Conservation (phyloP, 2,797 vertebrate species). For the Botia kubotai region DNA sequence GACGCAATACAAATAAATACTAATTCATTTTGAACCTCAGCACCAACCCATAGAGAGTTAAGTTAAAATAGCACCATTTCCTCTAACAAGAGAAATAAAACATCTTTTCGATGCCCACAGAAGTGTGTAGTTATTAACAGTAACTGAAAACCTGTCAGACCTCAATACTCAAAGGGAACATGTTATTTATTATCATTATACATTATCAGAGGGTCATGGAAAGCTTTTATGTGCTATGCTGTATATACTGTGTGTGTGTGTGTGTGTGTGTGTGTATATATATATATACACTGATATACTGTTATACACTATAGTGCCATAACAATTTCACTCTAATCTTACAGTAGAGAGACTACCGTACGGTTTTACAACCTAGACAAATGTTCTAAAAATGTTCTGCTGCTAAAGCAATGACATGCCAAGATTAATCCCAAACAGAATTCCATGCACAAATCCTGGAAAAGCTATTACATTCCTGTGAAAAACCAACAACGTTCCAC, state of each 20-base stretch:
- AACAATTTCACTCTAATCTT: background rate
- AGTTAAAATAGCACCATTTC: background rate
- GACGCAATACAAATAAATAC: background rate
- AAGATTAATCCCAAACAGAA: background rate
- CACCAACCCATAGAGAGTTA: too few species aligned
- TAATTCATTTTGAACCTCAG: background rate
- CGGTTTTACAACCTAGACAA: background rate
- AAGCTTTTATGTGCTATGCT: background rate
- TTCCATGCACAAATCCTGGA: slow-evolving; percentile 21
- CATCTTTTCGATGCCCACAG: background rate
- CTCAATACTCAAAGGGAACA: background rate
- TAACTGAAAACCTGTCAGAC: background rate
- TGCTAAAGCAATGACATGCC: slow-evolving; percentile 9
- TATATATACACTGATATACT: background rate
- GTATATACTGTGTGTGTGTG: background rate
- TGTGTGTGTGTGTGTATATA: too few species aligned
- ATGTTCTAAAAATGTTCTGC: background rate
- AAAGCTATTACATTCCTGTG: slow-evolving; percentile 30
- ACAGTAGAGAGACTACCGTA: background rate
- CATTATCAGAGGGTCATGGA: background rate
- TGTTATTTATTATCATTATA: background rate
- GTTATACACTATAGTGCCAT: background rate
- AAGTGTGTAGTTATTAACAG: background rate
- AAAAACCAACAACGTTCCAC: slow-evolving; percentile 28
- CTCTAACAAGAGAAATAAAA: background rate